Base-by-base conservation (phyloP, 2,888 invertebrate species). In the Stenolophus ochropezus region DNA sequence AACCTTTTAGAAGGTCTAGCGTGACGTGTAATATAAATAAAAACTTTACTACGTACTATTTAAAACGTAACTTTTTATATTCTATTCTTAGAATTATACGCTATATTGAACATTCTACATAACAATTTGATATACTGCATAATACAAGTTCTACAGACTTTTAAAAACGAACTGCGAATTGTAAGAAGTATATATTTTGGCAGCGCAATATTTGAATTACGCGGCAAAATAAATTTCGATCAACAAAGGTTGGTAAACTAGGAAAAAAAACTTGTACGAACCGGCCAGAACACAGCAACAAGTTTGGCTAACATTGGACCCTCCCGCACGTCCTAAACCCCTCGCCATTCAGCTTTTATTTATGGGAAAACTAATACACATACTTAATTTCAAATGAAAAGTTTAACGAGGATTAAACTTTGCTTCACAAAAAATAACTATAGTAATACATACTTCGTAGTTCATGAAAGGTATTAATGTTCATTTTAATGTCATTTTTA, bases 401-500 rank as follows among this genome's bases (percentile, higher is more conserved):
- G n/a, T 49, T 49, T 49, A n/a, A 49, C 18, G 21, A 73, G n/a
- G 23, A 49, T 73, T 11, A 73, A 5, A 14, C 21, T 47, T 21
- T 20, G 49, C 21, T 11, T 8, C 14, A 73, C 33, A 42, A 42
- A 11, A 42, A 11, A 42, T 42, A 11, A 42, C 33, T 11, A 42
- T 11, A 42, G 1, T 42, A 8, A 8, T 42, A 42, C 4, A 42
- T 8, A 42, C 11, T 11, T 42, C 11, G 6, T 65, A 53, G 33
- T 69, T 80, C 56, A 56, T 14, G 11, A 18, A 42, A 77, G 23
- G 42, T 23, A 73, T 80, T 80, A 58, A 73, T 73, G n/a, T 69
- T 77, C 77, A 61, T 77, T 77, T 80, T 73, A 79, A 79, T 80
- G 71, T 71, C 73, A 80, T 23, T 73, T 73, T 80, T 56, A 71